phyloP scores from a whole-genome alignment of 2,888 invertebrate genomes.

The Xylota sylvarum region DNA sequence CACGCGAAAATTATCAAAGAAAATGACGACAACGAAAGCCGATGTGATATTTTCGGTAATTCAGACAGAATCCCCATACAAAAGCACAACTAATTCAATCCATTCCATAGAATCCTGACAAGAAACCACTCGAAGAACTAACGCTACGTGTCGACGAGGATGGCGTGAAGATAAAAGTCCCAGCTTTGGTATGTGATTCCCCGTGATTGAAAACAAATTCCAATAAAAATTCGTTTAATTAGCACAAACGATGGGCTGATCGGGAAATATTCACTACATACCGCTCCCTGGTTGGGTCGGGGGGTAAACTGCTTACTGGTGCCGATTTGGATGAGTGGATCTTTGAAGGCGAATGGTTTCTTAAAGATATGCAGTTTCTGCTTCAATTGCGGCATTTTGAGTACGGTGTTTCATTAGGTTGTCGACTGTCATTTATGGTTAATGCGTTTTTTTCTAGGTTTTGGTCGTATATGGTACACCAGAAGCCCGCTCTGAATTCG shows the following conservation, averaged over 20 bases:
- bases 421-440: neutral
- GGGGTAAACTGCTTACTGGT: conserved; percentile 85
- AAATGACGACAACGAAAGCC: conserved; percentile 39
- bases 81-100: neutral
- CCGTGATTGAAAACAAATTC: neutral
- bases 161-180: conserved; percentile 86
- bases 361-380: conserved; percentile 89
- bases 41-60: conserved; percentile 58
- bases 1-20: neutral
- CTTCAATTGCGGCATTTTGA: conserved; percentile 87
- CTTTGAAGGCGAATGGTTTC: conserved; percentile 87
- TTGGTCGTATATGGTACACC: conserved; percentile 90
- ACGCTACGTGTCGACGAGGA: conserved; percentile 85
- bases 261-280: conserved; percentile 80
- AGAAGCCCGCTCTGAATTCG: conserved; percentile 87
- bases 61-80: neutral
- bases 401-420: conserved; percentile 80
- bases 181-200: conserved; percentile 87
- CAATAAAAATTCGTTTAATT: conserved; percentile 14
- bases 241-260: conserved; percentile 81
- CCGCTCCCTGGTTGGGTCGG: conserved; percentile 80
- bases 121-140: conserved; percentile 86
- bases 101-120: conserved; percentile 86
- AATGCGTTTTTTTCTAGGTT: conserved; percentile 85
- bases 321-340: conserved; percentile 90